Evolutionary conservation across 2,797 vertebrate species (phyloP).

Genomic region (Emydoidea blandingii): DNA sequence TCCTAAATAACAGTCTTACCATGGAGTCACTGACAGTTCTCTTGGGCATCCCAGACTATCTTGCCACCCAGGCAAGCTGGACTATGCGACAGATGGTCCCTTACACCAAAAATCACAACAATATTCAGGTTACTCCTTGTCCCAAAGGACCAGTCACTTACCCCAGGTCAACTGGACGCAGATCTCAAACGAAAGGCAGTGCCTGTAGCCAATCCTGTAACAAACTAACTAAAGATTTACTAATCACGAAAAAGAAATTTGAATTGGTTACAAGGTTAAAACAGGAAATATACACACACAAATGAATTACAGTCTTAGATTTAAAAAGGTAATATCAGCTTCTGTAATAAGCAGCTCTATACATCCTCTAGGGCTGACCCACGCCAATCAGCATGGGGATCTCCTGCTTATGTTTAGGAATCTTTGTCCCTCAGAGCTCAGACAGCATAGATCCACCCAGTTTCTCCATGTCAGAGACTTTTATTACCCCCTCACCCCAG

Average conservation of each 20-base stretch:
- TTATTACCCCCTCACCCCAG: background rate
- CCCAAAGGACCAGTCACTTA: background rate
- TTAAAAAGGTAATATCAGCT: background rate
- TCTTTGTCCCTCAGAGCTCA: background rate
- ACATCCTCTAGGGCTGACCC: background rate
- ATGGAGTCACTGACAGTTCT: background rate
- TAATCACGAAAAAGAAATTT: background rate
- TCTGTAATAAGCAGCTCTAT: background rate
- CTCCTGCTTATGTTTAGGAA: background rate
- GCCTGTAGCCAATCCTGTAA: background rate
- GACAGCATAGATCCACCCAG: background rate
- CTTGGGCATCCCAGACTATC: background rate
- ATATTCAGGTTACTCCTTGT: background rate
- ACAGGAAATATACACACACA: background rate
- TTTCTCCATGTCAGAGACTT: background rate
- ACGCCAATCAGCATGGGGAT: background rate
- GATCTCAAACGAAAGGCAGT: background rate
- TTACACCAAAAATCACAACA: background rate
- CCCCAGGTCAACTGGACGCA: background rate
- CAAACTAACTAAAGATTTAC: background rate
- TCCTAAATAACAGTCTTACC: background rate
- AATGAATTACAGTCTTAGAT: background rate
- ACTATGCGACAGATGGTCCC: background rate
- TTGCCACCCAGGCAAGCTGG: background rate
- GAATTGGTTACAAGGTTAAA: background rate